phyloP scores from a whole-genome alignment of 2,888 invertebrate genomes.

The Tiphia femorata region DNA sequence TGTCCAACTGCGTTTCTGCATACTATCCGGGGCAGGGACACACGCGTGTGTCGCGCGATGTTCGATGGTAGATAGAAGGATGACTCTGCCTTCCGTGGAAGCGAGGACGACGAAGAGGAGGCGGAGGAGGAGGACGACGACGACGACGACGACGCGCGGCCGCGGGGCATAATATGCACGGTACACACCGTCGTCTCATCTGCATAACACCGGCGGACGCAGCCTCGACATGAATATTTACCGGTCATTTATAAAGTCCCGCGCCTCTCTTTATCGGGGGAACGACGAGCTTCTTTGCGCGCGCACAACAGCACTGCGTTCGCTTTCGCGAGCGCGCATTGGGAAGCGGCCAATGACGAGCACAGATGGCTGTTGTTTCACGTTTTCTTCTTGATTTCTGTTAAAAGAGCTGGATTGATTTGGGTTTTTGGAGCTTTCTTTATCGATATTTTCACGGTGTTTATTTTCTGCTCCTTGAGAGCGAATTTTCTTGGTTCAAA shows the following conservation, averaged over 20 bases:
- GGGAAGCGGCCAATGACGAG: too few relatives aligned
- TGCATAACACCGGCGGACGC: constrained; percentile 54
- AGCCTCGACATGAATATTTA: constrained; percentile 58
- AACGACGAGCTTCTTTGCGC: too few relatives aligned
- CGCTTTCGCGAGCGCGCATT: too few relatives aligned
- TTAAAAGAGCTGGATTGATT: too few relatives aligned
- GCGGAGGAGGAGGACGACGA: constrained; percentile 36
- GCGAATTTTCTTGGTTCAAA: too few relatives aligned
- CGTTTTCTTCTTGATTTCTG: too few relatives aligned
- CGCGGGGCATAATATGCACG: not conserved
- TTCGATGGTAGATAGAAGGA: constrained; percentile 51
- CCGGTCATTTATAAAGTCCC: constrained; percentile 52
- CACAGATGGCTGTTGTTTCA: too few relatives aligned
- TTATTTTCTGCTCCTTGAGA: too few relatives aligned
- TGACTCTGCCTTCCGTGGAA: constrained; percentile 45
- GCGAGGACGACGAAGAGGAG: constrained; percentile 27
- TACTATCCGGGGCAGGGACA: constrained; percentile 31
- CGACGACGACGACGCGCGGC: too few relatives aligned
- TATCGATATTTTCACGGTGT: too few relatives aligned
- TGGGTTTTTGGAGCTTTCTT: too few relatives aligned
- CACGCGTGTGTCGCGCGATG: constrained; percentile 35
- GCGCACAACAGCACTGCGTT: too few relatives aligned
- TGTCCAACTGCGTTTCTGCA: not conserved
- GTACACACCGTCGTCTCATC: constrained; percentile 35
- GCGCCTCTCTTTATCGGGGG: constrained; percentile 32